phyloP scores from a whole-genome alignment of 2,888 invertebrate species.

The Euzetes globulus region DNA sequence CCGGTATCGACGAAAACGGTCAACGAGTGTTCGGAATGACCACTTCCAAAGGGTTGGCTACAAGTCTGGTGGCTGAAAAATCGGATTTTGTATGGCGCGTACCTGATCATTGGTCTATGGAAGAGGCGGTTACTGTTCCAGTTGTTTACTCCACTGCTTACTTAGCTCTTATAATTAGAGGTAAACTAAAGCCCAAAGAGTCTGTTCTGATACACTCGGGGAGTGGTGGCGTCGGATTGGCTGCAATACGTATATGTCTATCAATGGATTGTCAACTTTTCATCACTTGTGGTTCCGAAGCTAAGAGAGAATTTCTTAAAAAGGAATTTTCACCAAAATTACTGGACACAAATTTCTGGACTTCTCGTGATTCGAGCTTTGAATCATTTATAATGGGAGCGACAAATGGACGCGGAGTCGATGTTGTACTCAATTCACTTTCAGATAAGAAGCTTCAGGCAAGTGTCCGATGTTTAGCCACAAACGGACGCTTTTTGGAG shows the following conservation, averaged over 20 bases:
- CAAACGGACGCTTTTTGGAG: constrained; percentile 53
- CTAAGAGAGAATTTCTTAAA: constrained; percentile 47
- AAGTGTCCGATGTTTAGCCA: constrained; percentile 51
- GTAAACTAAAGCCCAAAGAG: constrained; percentile 47
- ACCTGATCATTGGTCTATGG: constrained; percentile 47
- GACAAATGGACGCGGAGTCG: constrained; percentile 51
- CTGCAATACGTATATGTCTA: constrained; percentile 52
- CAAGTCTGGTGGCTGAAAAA: constrained; percentile 48
- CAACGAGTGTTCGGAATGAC: constrained; percentile 47
- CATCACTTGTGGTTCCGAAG: constrained; percentile 50
- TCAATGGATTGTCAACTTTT: constrained; percentile 48
- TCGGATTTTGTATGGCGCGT: constrained; percentile 58
- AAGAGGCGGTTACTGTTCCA: constrained; percentile 49
- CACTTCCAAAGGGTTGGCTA: constrained; percentile 50
- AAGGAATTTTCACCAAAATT: constrained; percentile 49
- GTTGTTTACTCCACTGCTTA: constrained; percentile 51
- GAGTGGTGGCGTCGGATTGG: constrained; percentile 52
- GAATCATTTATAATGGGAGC: constrained; percentile 49
- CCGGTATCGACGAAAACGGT: constrained; percentile 45
- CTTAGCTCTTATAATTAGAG: constrained; percentile 52
- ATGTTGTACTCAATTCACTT: constrained; percentile 53
- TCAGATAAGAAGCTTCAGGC: constrained; percentile 54
- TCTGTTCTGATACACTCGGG: constrained; percentile 50
- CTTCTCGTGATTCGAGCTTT: constrained; percentile 49
- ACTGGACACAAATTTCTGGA: constrained; percentile 48